Evolutionary conservation across 1,140 invertebrate genomes (phyloP), one percentile per base, ranked within the genome.

Genomic region (Trichoplusia ni): DNA sequence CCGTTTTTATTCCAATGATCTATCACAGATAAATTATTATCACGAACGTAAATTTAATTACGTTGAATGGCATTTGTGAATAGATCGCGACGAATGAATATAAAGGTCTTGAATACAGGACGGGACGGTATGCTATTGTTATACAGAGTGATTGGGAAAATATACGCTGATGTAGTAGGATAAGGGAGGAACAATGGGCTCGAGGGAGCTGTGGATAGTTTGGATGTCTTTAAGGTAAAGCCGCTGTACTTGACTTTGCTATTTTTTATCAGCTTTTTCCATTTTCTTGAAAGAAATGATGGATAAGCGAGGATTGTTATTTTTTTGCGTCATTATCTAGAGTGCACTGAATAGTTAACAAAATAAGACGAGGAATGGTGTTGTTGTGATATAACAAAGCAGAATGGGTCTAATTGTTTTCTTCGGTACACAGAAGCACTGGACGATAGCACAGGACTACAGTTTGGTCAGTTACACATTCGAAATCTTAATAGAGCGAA

Each of bases 21-120:
- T 35, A 40, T 56, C 51, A 16, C 23, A 56, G 51, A 56, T 56
- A 38, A 56, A 40, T 40, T 51, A 27, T 27, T 37, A 40, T 56
- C 51, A 16, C 8, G 13, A 8, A 40, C 35, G 35, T n/a, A 38
- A 56, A 40, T 56, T 16, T 11, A 56, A 21, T 40, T 40, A 40
- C 13, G n/a, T 11, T 53, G n/a, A 51, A 51, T 33, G 19, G 16
- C 18, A 21, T 27, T n/a, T 14, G 42, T 2, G 9, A 42, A 21
- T 8, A 8, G 40, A 23, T 42, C 23, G 3, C 1, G 18, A 42
- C 1, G 1, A 1, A n/a, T 21, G 1, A 8, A 16, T 27, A 40
- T 14, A 2, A 1, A 7, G n/a, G 23, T 29, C 11, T 29, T 27
- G 14, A 21, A n/a, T n/a, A 9, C 1, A 11, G 13, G 25, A 35